Evolutionary conservation across 2,888 invertebrate genomes (phyloP).

Genomic region (Acleris laterana): DNA sequence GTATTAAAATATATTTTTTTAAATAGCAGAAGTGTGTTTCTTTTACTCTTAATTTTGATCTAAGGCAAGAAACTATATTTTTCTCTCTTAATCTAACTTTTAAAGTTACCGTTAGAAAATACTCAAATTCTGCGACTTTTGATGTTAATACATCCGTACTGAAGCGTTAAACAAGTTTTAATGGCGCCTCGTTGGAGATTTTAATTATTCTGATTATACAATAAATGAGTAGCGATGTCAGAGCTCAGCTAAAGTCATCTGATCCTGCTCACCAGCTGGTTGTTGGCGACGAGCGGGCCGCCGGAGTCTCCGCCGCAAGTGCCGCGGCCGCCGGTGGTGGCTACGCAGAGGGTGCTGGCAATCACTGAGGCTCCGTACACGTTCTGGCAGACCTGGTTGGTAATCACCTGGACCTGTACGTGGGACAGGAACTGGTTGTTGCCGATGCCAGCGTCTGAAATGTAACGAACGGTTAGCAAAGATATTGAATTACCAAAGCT

Average conservation of each 20-base stretch:
- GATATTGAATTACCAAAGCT: background rate
- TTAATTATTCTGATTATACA: too few species aligned
- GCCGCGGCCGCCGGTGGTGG: conserved; percentile 34
- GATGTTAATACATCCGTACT: too few species aligned
- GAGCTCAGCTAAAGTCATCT: background rate
- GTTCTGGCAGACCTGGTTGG: conserved; percentile 41
- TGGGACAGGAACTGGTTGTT: conserved; percentile 55
- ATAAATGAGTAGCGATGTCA: background rate
- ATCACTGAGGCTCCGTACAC: background rate
- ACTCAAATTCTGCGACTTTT: too few species aligned
- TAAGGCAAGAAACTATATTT: too few species aligned
- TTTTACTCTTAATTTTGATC: too few species aligned
- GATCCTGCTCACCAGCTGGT: conserved; percentile 8
- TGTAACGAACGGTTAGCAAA: background rate
- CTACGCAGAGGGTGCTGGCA: conserved; percentile 33
- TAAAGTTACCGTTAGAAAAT: too few species aligned
- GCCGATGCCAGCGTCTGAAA: conserved; percentile 44
- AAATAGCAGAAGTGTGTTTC: too few species aligned
- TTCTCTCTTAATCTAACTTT: too few species aligned
- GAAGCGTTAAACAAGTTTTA: too few species aligned
- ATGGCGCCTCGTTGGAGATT: too few species aligned
- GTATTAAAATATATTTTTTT: too few species aligned
- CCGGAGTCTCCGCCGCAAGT: conserved; percentile 42
- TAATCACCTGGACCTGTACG: conserved; percentile 55
- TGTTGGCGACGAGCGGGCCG: conserved; percentile 33